A percentile compares a stretch with the other conserved stretches of the same genome.
phyloP scores from a whole-genome alignment of 2,888 invertebrate genomes.

The Papilio protenor region DNA sequence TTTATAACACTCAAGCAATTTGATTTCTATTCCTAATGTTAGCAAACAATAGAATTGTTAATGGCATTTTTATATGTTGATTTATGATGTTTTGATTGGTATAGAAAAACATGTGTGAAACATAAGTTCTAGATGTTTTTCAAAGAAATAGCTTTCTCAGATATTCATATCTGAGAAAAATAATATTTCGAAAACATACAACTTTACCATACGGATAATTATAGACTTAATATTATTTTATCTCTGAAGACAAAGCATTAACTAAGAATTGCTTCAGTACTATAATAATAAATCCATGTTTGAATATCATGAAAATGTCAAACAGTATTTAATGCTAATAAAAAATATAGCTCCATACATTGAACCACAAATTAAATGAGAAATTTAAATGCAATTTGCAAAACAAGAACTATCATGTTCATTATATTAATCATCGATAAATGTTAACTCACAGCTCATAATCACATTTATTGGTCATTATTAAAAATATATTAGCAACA shows the following conservation, averaged over 20 bases:
- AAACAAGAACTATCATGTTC: background rate
- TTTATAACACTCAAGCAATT: background rate
- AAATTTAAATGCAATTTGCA: background rate
- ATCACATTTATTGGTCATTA: conserved; percentile 17
- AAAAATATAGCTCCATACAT: background rate
- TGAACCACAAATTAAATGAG: background rate
- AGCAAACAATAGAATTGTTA: conserved; percentile 19
- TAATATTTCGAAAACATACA: conserved; percentile 2
- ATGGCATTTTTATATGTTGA: conserved; percentile 11
- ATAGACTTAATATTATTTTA: background rate
- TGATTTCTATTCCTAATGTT: conserved; percentile 11
- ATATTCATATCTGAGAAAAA: conserved; percentile 15
- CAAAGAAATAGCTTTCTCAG: conserved; percentile 11
- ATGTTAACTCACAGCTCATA: conserved; percentile 1
- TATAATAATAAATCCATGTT: background rate
- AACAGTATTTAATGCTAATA: background rate
- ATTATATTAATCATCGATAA: background rate
- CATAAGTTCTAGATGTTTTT: background rate
- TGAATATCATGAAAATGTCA: background rate
- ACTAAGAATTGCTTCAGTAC: background rate
- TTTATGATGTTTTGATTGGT: conserved; percentile 18
- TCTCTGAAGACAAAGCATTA: background rate
- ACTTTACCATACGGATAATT: background rate
- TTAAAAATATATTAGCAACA: conserved; percentile 5
- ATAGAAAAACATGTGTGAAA: conserved; percentile 11